Base-by-base conservation (phyloP, 2,797 vertebrate genomes). In the Sebastes iracundus region DNA sequence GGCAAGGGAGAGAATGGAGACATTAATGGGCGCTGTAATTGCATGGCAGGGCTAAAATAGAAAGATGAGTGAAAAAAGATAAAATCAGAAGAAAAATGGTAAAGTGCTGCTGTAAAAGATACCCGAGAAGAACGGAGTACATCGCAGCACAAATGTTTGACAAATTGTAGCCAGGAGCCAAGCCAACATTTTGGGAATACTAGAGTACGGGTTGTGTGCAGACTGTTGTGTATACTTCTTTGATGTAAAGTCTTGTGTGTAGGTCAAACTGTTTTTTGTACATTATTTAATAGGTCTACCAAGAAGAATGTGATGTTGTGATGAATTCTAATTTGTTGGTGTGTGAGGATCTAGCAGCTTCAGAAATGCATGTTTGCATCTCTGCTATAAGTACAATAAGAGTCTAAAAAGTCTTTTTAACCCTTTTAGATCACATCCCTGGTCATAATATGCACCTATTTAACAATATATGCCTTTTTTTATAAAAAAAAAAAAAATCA, bases 51-150 rank as follows among this genome's bases (percentile, higher is more conserved):
- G 73, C 83, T 87, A 90, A 95, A 90, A 94, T 87, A 90, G 92
- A 95, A 93, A 95, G 91, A 92, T 86, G 77, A 93, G 90, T 88
- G 88, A 89, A 78, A 90, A 93, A 93, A 87, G 86, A 90, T 87
- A 79, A 91, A 84, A 88, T 79, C 79, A 85, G 77, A 42, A 56
- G 77, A 78, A 84, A 84, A 87, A 87, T 77, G 75, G 72, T 68
- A 83, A 89, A 92, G 90, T 89, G 93, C 90, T 87, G 82, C 84
- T 92, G 84, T 87, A 88, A 93, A 87, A 85, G 69, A 83, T 90
- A 90, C 87, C 85, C 16, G 32, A 71, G 85, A 35, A 6, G 77
- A 85, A 87, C 75, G 25, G 80, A 87, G 82, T 81, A 82, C 68
- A 82, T 92, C 72, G 25, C 63, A 14, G 75, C 42, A 73, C 46